Conservation (phyloP, 2,113 vertebrate species). For the Tupaia chinensis region DNA sequence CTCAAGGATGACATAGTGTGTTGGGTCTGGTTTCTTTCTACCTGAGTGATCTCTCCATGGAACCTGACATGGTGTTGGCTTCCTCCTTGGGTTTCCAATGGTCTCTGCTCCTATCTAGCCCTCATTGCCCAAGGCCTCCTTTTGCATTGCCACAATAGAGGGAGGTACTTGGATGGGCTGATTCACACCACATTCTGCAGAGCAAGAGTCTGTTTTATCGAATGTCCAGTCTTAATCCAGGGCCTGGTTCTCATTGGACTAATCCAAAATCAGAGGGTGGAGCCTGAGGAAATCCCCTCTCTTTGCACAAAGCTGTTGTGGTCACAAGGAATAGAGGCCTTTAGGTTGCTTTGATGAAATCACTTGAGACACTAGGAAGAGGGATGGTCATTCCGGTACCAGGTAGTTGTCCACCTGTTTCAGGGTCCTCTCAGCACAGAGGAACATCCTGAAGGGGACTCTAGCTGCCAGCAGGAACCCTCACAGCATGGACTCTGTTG, state of each 20-base stretch:
- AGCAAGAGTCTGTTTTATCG: neutral
- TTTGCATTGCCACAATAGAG: too few species aligned
- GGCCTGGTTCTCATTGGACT: neutral
- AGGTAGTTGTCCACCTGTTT: neutral
- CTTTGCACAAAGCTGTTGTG: neutral
- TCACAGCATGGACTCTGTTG: fast-evolving
- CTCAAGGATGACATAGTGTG: neutral
- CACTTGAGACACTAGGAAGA: neutral
- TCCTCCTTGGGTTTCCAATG: neutral
- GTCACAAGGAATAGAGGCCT: neutral
- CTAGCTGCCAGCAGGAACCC: fast-evolving
- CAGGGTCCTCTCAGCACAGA: neutral
- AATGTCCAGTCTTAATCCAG: fast-evolving
- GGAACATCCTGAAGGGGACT: neutral
- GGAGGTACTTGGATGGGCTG: too few species aligned
- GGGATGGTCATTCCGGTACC: neutral
- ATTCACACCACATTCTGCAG: too few species aligned
- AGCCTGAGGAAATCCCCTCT: fast-evolving
- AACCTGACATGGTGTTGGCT: fast-evolving
- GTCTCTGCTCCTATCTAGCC: neutral
- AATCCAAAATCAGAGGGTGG: neutral
- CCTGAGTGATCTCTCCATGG: neutral
- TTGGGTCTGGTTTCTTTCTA: neutral
- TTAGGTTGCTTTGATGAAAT: neutral
- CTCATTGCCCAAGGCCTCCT: neutral